Base-by-base conservation (phyloP, 2,888 invertebrate genomes). In the Euclidia mi region DNA sequence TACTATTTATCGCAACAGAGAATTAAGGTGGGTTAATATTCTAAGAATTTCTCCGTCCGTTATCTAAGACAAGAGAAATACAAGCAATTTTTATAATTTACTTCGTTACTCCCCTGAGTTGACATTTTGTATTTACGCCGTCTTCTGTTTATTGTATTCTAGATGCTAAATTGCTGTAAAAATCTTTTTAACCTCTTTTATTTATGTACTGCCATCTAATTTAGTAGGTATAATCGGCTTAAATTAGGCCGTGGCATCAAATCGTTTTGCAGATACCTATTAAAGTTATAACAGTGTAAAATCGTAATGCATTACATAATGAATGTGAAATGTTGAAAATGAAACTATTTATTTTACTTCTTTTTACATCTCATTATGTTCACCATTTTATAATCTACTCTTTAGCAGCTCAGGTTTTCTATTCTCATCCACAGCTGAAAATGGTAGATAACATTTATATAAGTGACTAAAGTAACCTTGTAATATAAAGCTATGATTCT, bases 61-160 rank as follows among this genome's bases (percentile, higher is more conserved):
- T 76, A 64, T 72, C 64, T 56, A 40, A 64, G 53, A 57, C 45
- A 66, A 74, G 66, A 72, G 57, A 69, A 73, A 76, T 72, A 62
- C 61, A 64, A 72, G 66, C 64, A 57, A 72, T 76, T 72, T 74
- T 74, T 76, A 72, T 72, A 76, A 74, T 69, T 69, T 64, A 66
- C 73, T 69, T 76, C 52, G 56, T 66, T 69, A 62, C 59, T 72
- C 52, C 40, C 51, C 58, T 57, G 57, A 61, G 61, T 69, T 65
- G 63, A 64, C 69, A 62, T 69, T 69, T 66, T 72, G 56, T 76
- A 58, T 72, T 73, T 65, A 59, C 60, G 56, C 58, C 35, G 61
- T 63, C 60, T 65, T 59, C 61, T 71, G 59, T 75, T 71, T 65
- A 68, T 68, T 71, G 68, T 75, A 51, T 60, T 62, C 57, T 62